phyloP scores from a whole-genome alignment of 2,888 invertebrate genomes.

The Drosophila hamatofila region DNA sequence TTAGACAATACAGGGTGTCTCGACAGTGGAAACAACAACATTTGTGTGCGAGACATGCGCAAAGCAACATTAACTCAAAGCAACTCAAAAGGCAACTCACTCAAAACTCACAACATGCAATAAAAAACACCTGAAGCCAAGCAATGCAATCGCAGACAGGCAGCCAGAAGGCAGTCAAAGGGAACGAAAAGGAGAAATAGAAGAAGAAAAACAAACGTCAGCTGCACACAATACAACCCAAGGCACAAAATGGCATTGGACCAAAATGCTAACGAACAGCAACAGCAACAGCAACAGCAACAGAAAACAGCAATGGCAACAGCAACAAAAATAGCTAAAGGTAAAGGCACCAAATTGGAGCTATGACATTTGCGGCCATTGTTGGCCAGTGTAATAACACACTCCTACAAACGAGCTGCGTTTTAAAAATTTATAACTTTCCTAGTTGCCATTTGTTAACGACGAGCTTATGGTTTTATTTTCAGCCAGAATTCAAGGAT shows the following conservation, averaged over 20 bases:
- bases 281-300: conserved; percentile 7
- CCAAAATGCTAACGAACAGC: conserved; percentile 42
- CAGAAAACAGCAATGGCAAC: conserved; percentile 6
- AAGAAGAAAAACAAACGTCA: conserved; percentile 56
- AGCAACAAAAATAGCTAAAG: conserved; percentile 11
- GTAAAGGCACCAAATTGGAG: conserved; percentile 38
- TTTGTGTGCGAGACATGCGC: conserved; percentile 57
- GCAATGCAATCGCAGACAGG: conserved; percentile 35
- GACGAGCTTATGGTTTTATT: neutral
- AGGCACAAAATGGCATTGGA: conserved; percentile 49
- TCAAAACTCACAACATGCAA: conserved; percentile 50
- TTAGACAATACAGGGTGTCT: conserved; percentile 49
- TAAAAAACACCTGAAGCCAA: conserved; percentile 54
- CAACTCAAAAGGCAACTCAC: conserved; percentile 31
- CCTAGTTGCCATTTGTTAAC: neutral
- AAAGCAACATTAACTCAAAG: conserved; percentile 18
- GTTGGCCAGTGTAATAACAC: conserved; percentile 65
- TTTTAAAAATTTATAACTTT: conserved; percentile 53
- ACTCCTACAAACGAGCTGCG: conserved; percentile 27
- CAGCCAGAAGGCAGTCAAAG: conserved; percentile 6
- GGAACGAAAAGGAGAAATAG: neutral
- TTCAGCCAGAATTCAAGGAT: neutral
- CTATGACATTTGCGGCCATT: conserved; percentile 37
- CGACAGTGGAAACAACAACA: neutral
- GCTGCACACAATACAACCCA: conserved; percentile 57